A percentile compares a stretch with the other conserved stretches of the same genome.
Evolutionary conservation across 2,113 vertebrate genomes (phyloP).

Genomic region (Bubo scandiacus): DNA sequence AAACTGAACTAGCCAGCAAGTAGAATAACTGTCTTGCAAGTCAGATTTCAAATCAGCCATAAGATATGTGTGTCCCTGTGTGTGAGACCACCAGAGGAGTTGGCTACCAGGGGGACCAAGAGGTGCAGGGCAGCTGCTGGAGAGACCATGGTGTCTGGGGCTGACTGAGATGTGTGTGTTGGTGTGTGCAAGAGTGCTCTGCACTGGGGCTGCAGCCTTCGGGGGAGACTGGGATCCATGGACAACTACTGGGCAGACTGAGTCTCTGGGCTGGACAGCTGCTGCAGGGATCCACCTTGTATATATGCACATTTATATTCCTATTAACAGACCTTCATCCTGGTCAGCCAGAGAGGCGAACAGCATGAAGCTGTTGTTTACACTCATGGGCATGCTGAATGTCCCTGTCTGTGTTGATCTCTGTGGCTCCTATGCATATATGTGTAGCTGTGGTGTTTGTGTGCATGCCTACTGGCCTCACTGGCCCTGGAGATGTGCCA

Average conservation of each 20-base stretch:
- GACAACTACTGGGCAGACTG: background rate
- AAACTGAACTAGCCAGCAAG: background rate
- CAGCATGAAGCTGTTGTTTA: background rate
- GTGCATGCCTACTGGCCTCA: rapidly evolving
- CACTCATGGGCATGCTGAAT: rapidly evolving
- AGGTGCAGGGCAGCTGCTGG: background rate
- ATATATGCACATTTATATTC: background rate
- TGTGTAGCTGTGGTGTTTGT: too few species aligned
- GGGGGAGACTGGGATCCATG: too few species aligned
- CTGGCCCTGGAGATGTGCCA: background rate
- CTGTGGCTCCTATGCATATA: background rate
- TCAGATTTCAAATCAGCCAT: background rate
- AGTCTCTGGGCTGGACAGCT: background rate
- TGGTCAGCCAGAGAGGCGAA: background rate
- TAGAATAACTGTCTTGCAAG: background rate
- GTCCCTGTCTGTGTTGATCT: background rate
- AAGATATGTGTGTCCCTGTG: background rate
- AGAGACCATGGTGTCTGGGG: rapidly evolving
- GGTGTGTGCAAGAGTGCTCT: background rate
- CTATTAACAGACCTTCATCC: background rate
- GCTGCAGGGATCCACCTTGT: background rate
- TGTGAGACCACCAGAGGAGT: background rate
- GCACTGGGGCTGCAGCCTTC: rapidly evolving
- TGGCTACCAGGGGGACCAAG: too few species aligned
- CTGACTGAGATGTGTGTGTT: background rate